Conservation (phyloP, 2,113 vertebrate species). For the Psilopogon haemacephalus region DNA sequence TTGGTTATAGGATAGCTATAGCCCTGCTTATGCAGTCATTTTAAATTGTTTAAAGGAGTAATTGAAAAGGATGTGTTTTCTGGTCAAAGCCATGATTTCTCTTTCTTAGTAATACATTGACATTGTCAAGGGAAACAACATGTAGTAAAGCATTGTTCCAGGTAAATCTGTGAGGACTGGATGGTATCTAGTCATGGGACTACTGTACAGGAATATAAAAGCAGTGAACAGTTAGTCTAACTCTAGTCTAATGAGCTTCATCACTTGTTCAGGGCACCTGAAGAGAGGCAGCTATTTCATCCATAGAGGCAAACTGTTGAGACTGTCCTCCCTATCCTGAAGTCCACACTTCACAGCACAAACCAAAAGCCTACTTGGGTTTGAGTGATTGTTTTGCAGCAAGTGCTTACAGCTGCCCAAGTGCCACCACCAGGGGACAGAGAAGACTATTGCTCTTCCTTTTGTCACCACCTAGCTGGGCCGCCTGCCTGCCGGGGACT, state of each 20-base stretch:
- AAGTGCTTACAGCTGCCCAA: neutral
- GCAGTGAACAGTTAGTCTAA: neutral
- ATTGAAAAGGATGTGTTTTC: neutral
- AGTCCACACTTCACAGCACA: neutral
- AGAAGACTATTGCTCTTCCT: neutral
- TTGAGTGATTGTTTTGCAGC: neutral
- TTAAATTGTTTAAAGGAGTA: conserved; percentile 2
- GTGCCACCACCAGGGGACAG: neutral
- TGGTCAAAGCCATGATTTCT: neutral
- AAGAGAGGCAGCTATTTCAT: neutral
- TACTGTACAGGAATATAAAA: neutral
- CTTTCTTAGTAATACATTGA: neutral
- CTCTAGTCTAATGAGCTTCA: neutral
- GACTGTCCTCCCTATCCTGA: neutral
- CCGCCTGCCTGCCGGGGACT: neutral
- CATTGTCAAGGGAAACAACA: neutral
- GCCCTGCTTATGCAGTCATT: neutral
- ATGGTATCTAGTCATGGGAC: neutral
- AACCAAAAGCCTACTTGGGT: neutral
- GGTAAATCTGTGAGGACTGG: neutral
- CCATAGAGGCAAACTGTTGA: neutral
- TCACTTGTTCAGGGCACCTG: neutral
- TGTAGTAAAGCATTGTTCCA: neutral
- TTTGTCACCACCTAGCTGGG: neutral
- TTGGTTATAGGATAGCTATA: neutral